These are phyloP conservation scores for Catocala fraxini DNA, from an alignment of 2,888 invertebrate genomes.

Conservation along the genomic window DNA sequence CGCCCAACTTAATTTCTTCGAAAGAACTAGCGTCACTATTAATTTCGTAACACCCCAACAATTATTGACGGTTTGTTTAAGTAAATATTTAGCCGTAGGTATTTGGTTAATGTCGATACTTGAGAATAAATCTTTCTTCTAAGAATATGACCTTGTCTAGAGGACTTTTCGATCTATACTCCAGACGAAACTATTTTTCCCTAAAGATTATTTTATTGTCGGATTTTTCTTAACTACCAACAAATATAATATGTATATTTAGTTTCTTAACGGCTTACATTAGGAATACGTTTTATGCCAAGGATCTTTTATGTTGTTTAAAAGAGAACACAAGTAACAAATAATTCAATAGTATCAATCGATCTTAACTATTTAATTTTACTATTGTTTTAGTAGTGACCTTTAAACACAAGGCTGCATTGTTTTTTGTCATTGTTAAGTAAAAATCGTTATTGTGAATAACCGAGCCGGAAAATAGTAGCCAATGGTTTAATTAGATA, in stretches of 20 bases:
- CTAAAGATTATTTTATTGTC: no score
- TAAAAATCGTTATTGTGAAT: conserved; percentile 46
- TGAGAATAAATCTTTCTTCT: background rate
- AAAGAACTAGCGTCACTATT: conserved; percentile 3
- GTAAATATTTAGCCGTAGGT: no score
- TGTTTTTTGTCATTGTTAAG: conserved; percentile 46
- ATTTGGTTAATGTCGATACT: background rate
- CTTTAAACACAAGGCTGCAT: conserved; percentile 60
- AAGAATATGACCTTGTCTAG: background rate
- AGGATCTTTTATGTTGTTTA: conserved; percentile 64
- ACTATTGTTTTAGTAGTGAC: conserved; percentile 70
- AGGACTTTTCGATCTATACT: background rate
- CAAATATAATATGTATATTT: conserved; percentile 43
- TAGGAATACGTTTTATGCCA: conserved; percentile 66
- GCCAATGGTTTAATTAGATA: conserved; percentile 24
- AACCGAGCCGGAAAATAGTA: conserved; percentile 43
- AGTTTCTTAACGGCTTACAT: conserved; percentile 70
- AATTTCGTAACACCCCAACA: background rate
- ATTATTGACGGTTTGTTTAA: background rate
- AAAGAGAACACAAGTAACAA: conserved; percentile 66
- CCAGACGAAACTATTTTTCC: background rate
- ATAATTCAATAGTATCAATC: conserved; percentile 69
- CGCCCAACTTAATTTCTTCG: conserved; percentile 4
- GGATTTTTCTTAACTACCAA: no score
- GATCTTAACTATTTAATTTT: conserved; percentile 66